Evolutionary conservation across 2,113 vertebrate genomes (phyloP).

Genomic region (Nerophis lumbriciformis): DNA sequence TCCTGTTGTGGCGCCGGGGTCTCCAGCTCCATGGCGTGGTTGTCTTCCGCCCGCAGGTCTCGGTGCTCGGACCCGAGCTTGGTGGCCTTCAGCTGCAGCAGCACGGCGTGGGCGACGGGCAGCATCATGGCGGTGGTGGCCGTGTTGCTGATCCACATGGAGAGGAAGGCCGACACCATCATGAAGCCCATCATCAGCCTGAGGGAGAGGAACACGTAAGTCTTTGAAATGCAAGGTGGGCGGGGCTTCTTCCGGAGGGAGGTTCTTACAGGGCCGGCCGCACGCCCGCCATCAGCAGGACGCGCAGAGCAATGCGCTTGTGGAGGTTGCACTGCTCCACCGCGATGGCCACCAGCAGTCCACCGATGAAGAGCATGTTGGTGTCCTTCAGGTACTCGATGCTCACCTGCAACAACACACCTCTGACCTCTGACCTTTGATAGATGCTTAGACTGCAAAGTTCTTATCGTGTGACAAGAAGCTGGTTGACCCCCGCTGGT

Average conservation of each 20-base stretch:
- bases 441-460: neutral
- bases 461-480: too few relatives aligned
- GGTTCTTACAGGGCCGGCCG: constrained; percentile 84
- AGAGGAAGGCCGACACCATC: constrained; percentile 85
- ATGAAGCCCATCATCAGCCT: constrained; percentile 93
- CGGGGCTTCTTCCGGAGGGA: neutral
- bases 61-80: constrained; percentile 41
- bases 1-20: constrained; percentile 4
- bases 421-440: neutral
- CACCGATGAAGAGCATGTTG: constrained; percentile 88
- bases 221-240: neutral
- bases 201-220: neutral
- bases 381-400: constrained; percentile 83
- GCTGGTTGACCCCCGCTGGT: too few relatives aligned
- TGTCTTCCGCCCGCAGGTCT: constrained; percentile 42
- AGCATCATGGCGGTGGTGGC: constrained; percentile 95
- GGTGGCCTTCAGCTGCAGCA: constrained; percentile 77
- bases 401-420: constrained; percentile 73
- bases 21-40: constrained; percentile 55
- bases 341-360: constrained; percentile 83
- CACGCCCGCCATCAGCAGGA: constrained; percentile 82
- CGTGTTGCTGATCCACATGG: constrained; percentile 97
- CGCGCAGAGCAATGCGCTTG: constrained; percentile 82
- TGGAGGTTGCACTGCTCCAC: constrained; percentile 88
- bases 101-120: constrained; percentile 81